Evolutionary conservation across 2,888 invertebrate genomes (phyloP).

Genomic region (Tenthredo scrophulariae): DNA sequence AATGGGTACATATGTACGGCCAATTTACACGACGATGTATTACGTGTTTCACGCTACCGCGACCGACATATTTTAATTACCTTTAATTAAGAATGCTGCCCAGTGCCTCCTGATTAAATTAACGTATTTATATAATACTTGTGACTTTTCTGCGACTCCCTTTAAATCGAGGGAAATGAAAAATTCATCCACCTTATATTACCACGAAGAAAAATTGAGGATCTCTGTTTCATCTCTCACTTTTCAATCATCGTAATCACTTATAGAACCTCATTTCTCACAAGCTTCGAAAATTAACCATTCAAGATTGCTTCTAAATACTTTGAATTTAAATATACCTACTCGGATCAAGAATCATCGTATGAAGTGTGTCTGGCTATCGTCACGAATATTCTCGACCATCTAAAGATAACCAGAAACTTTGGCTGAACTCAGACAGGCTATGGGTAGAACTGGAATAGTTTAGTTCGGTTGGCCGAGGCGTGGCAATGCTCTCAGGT

Average conservation of each 20-base stretch:
- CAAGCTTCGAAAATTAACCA: not conserved
- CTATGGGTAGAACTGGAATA: not conserved
- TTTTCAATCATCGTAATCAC: not conserved
- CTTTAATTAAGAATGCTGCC: constrained; percentile 32
- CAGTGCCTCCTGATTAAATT: not conserved
- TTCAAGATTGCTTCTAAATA: constrained; percentile 12
- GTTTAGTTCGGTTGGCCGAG: constrained; percentile 37
- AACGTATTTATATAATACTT: not conserved
- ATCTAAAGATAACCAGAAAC: constrained; percentile 46
- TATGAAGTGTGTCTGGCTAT: constrained; percentile 34
- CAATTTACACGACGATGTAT: constrained; percentile 20
- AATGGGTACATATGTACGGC: not conserved
- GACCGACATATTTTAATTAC: constrained; percentile 45
- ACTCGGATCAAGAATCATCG: not conserved
- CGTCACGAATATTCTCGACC: constrained; percentile 43
- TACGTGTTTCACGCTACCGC: constrained; percentile 31
- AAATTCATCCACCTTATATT: not conserved
- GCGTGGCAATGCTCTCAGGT: constrained; percentile 29
- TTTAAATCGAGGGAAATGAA: not conserved
- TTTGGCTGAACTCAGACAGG: not conserved
- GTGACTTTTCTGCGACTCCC: not conserved
- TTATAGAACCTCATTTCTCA: not conserved
- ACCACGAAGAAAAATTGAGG: not conserved
- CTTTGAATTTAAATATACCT: not conserved
- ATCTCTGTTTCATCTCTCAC: not conserved